Conservation (phyloP, 2,888 invertebrate genomes). For the Didymodactylos carnosus region DNA sequence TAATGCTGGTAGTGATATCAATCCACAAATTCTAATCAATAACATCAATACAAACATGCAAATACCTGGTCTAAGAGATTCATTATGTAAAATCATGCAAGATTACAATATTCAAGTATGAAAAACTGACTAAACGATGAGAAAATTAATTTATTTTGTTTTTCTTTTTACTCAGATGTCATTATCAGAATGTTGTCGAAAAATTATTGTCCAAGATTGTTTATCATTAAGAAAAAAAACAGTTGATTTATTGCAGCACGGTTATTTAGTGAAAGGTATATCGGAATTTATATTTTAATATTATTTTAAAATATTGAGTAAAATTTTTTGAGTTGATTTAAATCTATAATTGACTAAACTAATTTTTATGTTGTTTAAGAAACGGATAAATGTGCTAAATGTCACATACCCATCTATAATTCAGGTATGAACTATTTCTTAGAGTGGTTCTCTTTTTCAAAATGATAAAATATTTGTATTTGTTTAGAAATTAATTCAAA, state of each 20-base stretch:
- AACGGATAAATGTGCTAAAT: background rate
- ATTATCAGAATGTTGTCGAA: background rate
- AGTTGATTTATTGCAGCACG: background rate
- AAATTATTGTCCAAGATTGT: background rate
- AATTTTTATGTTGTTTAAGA: background rate
- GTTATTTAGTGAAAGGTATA: background rate
- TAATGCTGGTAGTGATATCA: slow-evolving; percentile 59
- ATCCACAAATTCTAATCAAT: slow-evolving; percentile 60
- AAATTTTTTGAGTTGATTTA: background rate
- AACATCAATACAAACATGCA: slow-evolving; percentile 57
- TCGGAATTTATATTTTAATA: too few relatives aligned
- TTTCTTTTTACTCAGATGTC: background rate
- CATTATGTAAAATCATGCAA: slow-evolving; percentile 76
- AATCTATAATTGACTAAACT: background rate
- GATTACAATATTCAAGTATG: slow-evolving; percentile 63
- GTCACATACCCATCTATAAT: background rate
- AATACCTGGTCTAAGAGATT: slow-evolving; percentile 69
- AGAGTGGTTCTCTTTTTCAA: background rate
- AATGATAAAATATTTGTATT: background rate
- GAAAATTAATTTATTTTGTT: background rate
- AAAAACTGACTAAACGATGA: background rate
- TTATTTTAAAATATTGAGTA: too few relatives aligned
- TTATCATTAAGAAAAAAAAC: background rate
- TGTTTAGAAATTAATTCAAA: background rate
- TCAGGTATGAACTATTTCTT: background rate